Conservation (phyloP, 2,113 vertebrate genomes). For the pig (Sus scrofa) region T2T-Sscrofa CM000826.6:153381001-153381500, state of each 20-base stretch:
- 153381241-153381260: accelerated
- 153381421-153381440: accelerated
- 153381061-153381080: background rate
- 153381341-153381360: accelerated
- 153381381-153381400: accelerated
- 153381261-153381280: accelerated
- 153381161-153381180: background rate
- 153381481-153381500: background rate
- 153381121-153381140: too few species aligned
- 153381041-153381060: background rate
- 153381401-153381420: accelerated
- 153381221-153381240: background rate
- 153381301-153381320: accelerated
- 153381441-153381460: accelerated
- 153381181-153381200: background rate
- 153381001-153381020: background rate
- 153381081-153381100: accelerated
- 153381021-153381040: background rate
- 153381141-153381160: background rate
- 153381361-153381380: background rate
- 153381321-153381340: too few species aligned
- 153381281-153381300: too few species aligned
- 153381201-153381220: background rate
- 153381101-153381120: accelerated
- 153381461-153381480: too few species aligned